These are phyloP conservation scores for Zenarchopterus dispar DNA, from an alignment of 2,797 vertebrate genomes.

Conservation along the genomic window DNA sequence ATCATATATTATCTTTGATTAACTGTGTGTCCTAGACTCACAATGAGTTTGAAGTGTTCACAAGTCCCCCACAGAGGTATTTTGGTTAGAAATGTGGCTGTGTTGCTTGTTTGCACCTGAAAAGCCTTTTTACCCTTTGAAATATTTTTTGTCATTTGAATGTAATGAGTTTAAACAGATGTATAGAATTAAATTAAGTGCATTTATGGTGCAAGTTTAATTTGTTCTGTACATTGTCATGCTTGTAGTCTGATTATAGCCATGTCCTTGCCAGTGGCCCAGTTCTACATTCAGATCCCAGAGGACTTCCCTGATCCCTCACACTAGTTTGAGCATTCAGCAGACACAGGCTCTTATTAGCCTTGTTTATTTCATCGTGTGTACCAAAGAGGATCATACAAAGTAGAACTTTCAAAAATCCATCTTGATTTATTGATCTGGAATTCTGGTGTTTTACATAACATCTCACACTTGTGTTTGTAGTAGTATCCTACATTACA, in stretches of 20 bases:
- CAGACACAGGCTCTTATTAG: conserved; percentile 26
- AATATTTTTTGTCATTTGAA: too few relatives aligned
- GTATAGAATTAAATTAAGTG: neutral
- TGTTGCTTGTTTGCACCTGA: too few relatives aligned
- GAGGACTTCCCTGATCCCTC: conserved; percentile 23
- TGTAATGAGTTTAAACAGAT: neutral
- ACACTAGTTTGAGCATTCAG: conserved; percentile 23
- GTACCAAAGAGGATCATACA: neutral
- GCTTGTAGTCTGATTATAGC: conserved; percentile 36
- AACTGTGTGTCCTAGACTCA: too few relatives aligned
- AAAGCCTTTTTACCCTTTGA: too few relatives aligned
- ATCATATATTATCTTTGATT: too few relatives aligned
- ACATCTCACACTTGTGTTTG: neutral
- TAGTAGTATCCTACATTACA: neutral
- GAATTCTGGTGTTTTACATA: neutral
- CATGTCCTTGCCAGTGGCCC: conserved; percentile 44
- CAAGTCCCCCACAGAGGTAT: too few relatives aligned
- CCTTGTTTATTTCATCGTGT: conserved; percentile 16
- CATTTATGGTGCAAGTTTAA: neutral
- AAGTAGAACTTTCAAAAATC: neutral
- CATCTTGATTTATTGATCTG: neutral
- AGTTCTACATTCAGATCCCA: conserved; percentile 50
- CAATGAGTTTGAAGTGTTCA: too few relatives aligned
- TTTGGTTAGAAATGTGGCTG: too few relatives aligned
- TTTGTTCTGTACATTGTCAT: conserved; percentile 10